Base-by-base conservation (phyloP, 2,888 invertebrate species). In the Oxycera nigricornis region DNA sequence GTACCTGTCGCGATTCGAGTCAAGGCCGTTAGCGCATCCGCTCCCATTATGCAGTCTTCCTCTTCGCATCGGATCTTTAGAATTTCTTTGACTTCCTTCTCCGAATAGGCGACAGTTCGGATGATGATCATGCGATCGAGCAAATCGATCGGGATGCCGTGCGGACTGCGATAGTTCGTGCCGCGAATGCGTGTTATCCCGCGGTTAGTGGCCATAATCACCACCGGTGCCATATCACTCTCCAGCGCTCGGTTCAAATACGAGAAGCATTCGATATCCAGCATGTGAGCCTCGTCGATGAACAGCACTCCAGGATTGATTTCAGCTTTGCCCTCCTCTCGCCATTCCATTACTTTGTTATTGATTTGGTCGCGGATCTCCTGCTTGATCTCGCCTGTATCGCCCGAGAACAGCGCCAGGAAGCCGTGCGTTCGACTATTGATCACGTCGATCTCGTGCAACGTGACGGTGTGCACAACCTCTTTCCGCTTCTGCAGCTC, bases 391-490 rank as follows among this genome's bases (percentile, higher is more conserved):
- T 99, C 99, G 0, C 99, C 99, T 0, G 99, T 99, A 83, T 99
- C 99, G n/a, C 95, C 96, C 4, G 98, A 97, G 86, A 99, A 99
- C 0, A 99, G 87, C 0, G 99, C 98, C 24, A 99, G 86, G 83
- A 98, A 99, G 0, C 99, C 99, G 82, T 99, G 98, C 0, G 98
- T 97, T 77, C 99, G 89, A 52, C 97, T 97, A 84, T 99, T 99
- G 82, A 99, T 99, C 3, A 99, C 99, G 83, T 99, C 99, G 72
- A 99, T 96, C 84, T 99, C 99, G 83, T 99, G 99, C n/a, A 99
- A 86, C 0, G 97, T 97, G 0, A 99, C 98, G 0, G 98, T 99
- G 83, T 99, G 98, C 0, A 98, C 97, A 0, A 94, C 97, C 87
- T 98, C 96, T 83, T 98, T 97, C 24, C 98, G 90, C 82, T 99